These are phyloP conservation scores for Leptinotarsa undecemlineata DNA, from an alignment of 1,140 invertebrate genomes.

Conservation along the genomic window DNA sequence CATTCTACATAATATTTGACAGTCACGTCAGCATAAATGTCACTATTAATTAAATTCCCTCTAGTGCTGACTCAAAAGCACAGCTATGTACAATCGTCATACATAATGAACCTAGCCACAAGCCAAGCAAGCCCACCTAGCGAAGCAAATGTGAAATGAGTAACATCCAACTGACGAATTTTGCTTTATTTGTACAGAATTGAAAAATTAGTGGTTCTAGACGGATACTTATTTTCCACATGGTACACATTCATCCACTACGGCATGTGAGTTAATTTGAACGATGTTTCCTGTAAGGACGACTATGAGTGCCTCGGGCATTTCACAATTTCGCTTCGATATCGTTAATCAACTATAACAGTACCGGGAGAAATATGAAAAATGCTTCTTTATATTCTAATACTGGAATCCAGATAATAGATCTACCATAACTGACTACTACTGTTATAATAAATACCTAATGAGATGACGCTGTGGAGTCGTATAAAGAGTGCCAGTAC, in stretches of 20 bases:
- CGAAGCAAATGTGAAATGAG: too few relatives aligned
- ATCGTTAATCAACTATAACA: slow-evolving; percentile 21
- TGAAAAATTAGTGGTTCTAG: too few relatives aligned
- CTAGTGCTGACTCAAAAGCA: too few relatives aligned
- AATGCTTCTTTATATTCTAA: slow-evolving; percentile 23
- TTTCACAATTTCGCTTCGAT: slow-evolving; percentile 18
- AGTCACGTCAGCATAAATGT: too few relatives aligned
- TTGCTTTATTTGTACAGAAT: too few relatives aligned
- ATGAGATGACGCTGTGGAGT: slow-evolving; percentile 3
- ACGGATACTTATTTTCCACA: not conserved
- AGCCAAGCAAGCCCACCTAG: too few relatives aligned
- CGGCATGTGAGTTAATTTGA: not conserved
- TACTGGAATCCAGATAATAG: slow-evolving; percentile 17
- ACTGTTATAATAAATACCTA: slow-evolving; percentile 19
- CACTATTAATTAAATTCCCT: too few relatives aligned
- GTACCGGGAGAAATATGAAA: slow-evolving; percentile 14
- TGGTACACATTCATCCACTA: not conserved
- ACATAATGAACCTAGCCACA: too few relatives aligned
- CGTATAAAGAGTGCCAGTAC: slow-evolving; percentile 6
- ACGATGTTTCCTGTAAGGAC: not conserved
- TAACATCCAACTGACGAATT: too few relatives aligned
- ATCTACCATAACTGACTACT: slow-evolving; percentile 17
- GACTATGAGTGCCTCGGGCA: not conserved
- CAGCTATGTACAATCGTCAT: too few relatives aligned
- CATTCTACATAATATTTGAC: too few relatives aligned